Evolutionary conservation across 2,888 invertebrate genomes (phyloP), one percentile per base, ranked within the genome.

Genomic region (Orthonevra nobilis): DNA sequence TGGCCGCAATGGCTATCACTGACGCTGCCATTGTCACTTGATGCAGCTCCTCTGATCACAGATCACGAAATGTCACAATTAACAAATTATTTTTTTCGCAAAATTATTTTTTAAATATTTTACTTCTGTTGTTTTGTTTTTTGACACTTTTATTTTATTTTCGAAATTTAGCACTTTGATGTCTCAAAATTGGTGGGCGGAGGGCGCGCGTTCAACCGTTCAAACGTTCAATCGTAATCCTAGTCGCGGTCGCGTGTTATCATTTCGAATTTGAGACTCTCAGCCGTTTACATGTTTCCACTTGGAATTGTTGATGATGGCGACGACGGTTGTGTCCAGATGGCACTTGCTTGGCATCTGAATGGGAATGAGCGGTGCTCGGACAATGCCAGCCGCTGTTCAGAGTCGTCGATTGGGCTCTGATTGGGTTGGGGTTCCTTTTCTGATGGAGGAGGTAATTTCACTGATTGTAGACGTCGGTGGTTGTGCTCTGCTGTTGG

Each of bases 201-300:
- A 48, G 30, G 17, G n/a, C n/a, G n/a, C n/a, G n/a, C n/a, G n/a
- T n/a, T n/a, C n/a, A n/a, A n/a, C n/a, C n/a, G n/a, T n/a, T n/a
- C n/a, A n/a, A n/a, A n/a, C n/a, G n/a, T n/a, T n/a, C n/a, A n/a
- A n/a, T n/a, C n/a, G n/a, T n/a, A n/a, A n/a, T n/a, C n/a, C n/a
- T n/a, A n/a, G n/a, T n/a, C n/a, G n/a, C n/a, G n/a, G 54, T 72
- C 61, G 66, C 54, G 79, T 54, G 46, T 68, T 61, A 68, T 73
- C 73, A 73, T 73, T 58, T 64, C 40, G 36, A 75, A 48, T 23
- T 54, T 52, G 32, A 52, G 72, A 61, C 46, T 56, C 54, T 79
- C 60, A 79, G 54, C 79, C 79, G 79, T 68, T 79, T 61, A 79
- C 79, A 79, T 79, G 60, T 72, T 79, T 79, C 79, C 79, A 79